Percentiles rank a stretch among this genome's conserved stretches.
Evolutionary conservation across 1,140 invertebrate species (phyloP).

Genomic region (Drosophila teissieri): DNA sequence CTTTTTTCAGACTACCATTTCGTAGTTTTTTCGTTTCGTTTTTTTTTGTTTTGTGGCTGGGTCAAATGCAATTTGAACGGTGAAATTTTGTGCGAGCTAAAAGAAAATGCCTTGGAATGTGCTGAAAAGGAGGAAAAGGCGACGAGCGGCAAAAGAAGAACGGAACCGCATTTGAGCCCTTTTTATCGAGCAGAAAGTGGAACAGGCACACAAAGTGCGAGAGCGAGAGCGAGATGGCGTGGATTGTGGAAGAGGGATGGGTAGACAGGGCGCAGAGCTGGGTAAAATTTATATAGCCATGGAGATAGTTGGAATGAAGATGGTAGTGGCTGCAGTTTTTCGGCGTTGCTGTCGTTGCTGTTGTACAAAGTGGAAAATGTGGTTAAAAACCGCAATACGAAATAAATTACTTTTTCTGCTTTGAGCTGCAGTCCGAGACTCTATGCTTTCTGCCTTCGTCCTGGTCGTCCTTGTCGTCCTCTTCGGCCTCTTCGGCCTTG

Average conservation of each 20-base stretch:
- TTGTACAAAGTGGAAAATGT: conserved; percentile 83
- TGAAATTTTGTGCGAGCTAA: conserved; percentile 52
- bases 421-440: conserved; percentile 67
- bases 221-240: conserved; percentile 22
- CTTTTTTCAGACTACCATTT: conserved; percentile 8
- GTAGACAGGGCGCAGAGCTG: conserved; percentile 3
- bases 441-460: neutral
- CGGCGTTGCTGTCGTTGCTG: conserved; percentile 78
- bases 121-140: conserved; percentile 60
- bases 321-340: conserved; percentile 63
- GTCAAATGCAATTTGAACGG: conserved; percentile 64
- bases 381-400: conserved; percentile 83
- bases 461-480: conserved; percentile 8
- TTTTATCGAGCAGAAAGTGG: conserved; percentile 76
- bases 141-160: conserved; percentile 59
- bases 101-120: conserved; percentile 54
- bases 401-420: conserved; percentile 83
- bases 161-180: conserved; percentile 81
- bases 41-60: conserved; percentile 24
- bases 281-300: conserved; percentile 59
- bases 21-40: too few species aligned
- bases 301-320: conserved; percentile 54
- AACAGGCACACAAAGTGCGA: conserved; percentile 42
- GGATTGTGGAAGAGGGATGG: neutral
- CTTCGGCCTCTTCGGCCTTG: conserved; percentile 10